Base-by-base conservation (phyloP, 2,113 vertebrate species). In the Neofelis nebulosa region DNA sequence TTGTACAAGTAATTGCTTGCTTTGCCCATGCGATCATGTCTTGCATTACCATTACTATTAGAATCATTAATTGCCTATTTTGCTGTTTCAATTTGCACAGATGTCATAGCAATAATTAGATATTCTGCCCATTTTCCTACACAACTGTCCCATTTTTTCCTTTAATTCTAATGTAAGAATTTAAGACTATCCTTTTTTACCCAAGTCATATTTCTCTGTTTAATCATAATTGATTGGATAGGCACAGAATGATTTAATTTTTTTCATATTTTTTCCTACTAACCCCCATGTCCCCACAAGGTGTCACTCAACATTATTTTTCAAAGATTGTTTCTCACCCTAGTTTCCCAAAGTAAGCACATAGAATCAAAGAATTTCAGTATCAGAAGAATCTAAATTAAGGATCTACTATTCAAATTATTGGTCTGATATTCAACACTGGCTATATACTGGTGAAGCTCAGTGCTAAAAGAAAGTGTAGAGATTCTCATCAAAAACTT, bases 1-100 rank as follows among this genome's bases (percentile, higher is more conserved):
- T 82, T 92, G 15, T 23, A 12, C 13, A 85, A 94, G 23, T 92
- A 82, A 87, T 90, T 89, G 89, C 8, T 89, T 94, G 41, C 52
- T 91, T 92, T 74, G 33, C 41, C 88, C 33, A 71, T 48, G 25
- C 12, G 69, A 57, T 90, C 38, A 16, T 38, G 88, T 45, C 25
- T 23, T 89, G 23, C 8, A 11, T 61, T 84, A 36, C n/a, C n/a
- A 36, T 33, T 84, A 29, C 23, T 23, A 55, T 74, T 85, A 89
- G 2, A 85, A 65, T 71, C 57, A 91, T 89, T 91, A 95, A 48
- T 89, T 92, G 57, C 45, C 31, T 92, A 19, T 95, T 87, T 95
- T 71, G 36, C 55, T 96, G 19, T 87, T 89, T 82, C 36, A 89
- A 33, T 85, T 93, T 85, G 41, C 57, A 89, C 27, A 50, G 55